Evolutionary conservation across 2,113 vertebrate genomes (phyloP).

Genomic region (Pao palembangensis): DNA sequence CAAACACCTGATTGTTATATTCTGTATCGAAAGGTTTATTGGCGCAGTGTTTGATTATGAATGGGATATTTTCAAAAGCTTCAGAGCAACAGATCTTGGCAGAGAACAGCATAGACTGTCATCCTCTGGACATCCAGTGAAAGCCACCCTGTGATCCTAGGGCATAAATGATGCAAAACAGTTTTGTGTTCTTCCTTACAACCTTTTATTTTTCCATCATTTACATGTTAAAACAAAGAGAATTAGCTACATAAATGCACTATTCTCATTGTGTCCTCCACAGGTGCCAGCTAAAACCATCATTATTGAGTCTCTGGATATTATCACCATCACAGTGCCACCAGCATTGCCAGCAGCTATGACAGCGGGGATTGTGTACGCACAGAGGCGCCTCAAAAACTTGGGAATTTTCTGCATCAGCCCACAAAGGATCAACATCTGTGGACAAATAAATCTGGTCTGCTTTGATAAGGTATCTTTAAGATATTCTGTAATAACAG

Average conservation of each 20-base stretch:
- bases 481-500: neutral
- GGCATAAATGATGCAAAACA: too few relatives aligned
- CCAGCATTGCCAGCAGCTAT: conserved; percentile 95
- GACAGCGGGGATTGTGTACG: conserved; percentile 96
- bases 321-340: conserved; percentile 97
- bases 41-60: too few relatives aligned
- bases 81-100: too few relatives aligned
- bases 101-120: too few relatives aligned
- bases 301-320: conserved; percentile 92
- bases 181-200: too few relatives aligned
- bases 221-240: neutral
- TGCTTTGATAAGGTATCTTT: conserved; percentile 94
- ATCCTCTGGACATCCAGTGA: too few relatives aligned
- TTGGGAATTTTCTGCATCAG: conserved; percentile 97
- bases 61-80: too few relatives aligned
- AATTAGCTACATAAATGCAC: neutral
- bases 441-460: conserved; percentile 94
- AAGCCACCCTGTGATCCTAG: too few relatives aligned
- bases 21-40: too few relatives aligned
- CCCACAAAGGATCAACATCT: conserved; percentile 97
- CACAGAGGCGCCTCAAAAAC: conserved; percentile 87
- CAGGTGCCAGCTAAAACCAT: conserved; percentile 84
- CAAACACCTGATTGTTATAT: too few relatives aligned
- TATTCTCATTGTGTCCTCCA: neutral
- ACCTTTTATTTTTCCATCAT: too few relatives aligned